These are phyloP conservation scores for Drosophila phalerata DNA, from an alignment of 2,888 invertebrate genomes.

Conservation along the genomic window DNA sequence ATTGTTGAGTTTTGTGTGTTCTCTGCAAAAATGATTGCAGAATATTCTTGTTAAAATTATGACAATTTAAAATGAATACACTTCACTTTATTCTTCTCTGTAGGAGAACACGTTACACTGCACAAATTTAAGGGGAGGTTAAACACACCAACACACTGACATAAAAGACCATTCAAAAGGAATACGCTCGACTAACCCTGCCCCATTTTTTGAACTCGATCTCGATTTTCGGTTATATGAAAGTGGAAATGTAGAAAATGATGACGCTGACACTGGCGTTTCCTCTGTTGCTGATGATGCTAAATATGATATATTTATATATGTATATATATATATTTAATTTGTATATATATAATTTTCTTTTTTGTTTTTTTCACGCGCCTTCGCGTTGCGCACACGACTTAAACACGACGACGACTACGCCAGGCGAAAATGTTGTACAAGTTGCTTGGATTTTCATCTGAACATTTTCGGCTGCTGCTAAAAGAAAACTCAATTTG, in stretches of 20 bases:
- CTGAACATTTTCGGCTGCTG: slow-evolving; percentile 24
- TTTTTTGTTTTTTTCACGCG: slow-evolving; percentile 66
- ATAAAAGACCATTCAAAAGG: slow-evolving; percentile 19
- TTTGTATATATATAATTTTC: slow-evolving; percentile 36
- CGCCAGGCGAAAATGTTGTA: slow-evolving; percentile 60
- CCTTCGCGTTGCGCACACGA: slow-evolving; percentile 83
- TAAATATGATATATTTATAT: slow-evolving; percentile 43
- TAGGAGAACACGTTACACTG: slow-evolving; percentile 24
- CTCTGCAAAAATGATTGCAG: slow-evolving; percentile 59
- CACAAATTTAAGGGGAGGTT: slow-evolving; percentile 8
- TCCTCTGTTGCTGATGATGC: slow-evolving; percentile 34
- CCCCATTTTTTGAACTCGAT: slow-evolving; percentile 81
- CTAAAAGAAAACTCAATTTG: slow-evolving; percentile 66
- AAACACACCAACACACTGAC: neutral
- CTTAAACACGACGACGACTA: slow-evolving; percentile 81
- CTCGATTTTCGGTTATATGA: slow-evolving; percentile 36
- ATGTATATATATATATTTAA: slow-evolving; percentile 22
- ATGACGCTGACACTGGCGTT: slow-evolving; percentile 38
- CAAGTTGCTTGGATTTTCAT: slow-evolving; percentile 72
- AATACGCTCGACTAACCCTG: slow-evolving; percentile 85
- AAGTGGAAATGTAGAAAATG: slow-evolving; percentile 66
- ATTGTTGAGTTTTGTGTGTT: slow-evolving; percentile 86
- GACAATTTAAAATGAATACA: slow-evolving; percentile 20
- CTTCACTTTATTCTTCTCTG: slow-evolving; percentile 35
- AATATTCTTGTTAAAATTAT: slow-evolving; percentile 1